Evolutionary conservation across 2,888 invertebrate genomes (phyloP).

Genomic region (Drosophila prostipennis): DNA sequence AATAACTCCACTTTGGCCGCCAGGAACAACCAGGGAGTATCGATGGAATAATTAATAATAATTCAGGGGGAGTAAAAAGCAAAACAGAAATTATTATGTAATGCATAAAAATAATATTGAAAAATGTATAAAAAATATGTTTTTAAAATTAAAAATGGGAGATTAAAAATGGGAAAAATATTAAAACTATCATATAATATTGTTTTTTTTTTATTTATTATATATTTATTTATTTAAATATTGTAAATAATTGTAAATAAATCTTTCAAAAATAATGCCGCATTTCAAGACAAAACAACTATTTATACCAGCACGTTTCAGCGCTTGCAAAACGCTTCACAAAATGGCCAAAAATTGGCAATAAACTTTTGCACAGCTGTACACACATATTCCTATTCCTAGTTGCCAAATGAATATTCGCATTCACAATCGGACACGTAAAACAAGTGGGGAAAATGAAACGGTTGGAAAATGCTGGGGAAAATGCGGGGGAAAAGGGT

Average conservation of each 20-base stretch:
- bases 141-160: too few relatives aligned
- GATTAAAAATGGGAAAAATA: too few relatives aligned
- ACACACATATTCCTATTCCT: neutral
- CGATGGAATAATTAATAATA: conserved; percentile 1
- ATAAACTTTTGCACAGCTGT: conserved; percentile 27
- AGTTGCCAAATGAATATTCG: conserved; percentile 19
- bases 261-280: neutral
- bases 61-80: neutral
- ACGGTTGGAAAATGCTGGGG: neutral
- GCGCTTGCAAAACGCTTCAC: conserved; percentile 16
- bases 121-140: too few relatives aligned
- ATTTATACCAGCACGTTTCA: conserved; percentile 13
- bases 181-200: too few relatives aligned
- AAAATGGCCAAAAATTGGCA: conserved; percentile 20
- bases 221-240: too few relatives aligned
- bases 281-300: too few relatives aligned
- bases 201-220: too few relatives aligned
- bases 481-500: conserved; percentile 1
- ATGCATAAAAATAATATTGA: too few relatives aligned
- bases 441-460: neutral
- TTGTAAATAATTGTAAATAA: too few relatives aligned
- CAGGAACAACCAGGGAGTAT: neutral
- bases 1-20: neutral
- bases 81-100: neutral
- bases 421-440: conserved; percentile 36